Evolutionary conservation across 2,797 vertebrate genomes (phyloP).

Genomic region (Coilia nasus): DNA sequence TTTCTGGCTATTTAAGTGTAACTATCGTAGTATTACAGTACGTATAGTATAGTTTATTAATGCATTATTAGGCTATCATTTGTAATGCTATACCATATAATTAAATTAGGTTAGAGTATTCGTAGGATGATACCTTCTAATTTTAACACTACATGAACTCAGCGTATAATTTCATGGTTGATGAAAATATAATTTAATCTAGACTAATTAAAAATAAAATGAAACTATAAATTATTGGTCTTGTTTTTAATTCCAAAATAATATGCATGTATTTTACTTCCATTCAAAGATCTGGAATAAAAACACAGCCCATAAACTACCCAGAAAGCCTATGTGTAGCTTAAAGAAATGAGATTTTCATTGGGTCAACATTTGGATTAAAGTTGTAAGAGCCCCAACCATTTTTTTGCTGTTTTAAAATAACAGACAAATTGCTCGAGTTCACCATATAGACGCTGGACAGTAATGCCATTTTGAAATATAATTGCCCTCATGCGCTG

Average conservation of each 20-base stretch:
- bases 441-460: background rate
- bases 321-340: too few species aligned
- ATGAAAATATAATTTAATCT: background rate
- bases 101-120: background rate
- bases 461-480: background rate
- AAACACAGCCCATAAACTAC: background rate
- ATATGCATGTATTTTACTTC: background rate
- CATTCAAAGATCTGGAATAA: background rate
- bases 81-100: background rate
- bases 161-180: background rate
- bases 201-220: background rate
- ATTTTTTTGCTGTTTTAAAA: background rate
- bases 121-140: background rate
- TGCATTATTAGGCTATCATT: background rate
- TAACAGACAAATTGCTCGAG: too few species aligned
- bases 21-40: too few species aligned
- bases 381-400: too few species aligned
- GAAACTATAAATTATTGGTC: background rate
- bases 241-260: background rate
- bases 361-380: too few species aligned
- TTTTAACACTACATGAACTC: background rate
- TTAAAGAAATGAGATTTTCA: background rate
- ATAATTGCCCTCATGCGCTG: background rate
- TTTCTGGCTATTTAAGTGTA: background rate
- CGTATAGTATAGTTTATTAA: too few species aligned